Evolutionary conservation across 1,140 invertebrate species (phyloP).

Genomic region (Scaptomyza graminum): DNA sequence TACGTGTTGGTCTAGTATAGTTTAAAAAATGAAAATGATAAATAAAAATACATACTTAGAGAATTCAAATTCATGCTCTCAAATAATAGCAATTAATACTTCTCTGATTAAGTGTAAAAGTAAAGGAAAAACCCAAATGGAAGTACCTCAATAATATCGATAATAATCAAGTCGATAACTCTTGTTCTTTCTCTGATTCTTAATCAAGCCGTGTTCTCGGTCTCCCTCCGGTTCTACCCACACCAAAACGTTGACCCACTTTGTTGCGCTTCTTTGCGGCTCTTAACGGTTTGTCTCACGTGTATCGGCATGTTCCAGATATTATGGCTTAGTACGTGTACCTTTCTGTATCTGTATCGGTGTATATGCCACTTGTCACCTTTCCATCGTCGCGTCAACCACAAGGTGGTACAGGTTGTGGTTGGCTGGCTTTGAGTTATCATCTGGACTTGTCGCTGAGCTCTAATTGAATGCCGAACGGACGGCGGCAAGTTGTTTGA

Average conservation of each 20-base stretch:
- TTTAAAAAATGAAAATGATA: no score
- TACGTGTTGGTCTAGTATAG: no score
- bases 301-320: slow-evolving; percentile 9
- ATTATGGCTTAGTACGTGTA: background rate
- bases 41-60: no score
- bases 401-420: slow-evolving; percentile 58
- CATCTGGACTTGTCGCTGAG: slow-evolving; percentile 19
- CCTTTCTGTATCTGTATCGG: background rate
- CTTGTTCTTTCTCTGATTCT: background rate
- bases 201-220: background rate
- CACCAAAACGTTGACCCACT: slow-evolving; percentile 8
- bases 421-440: slow-evolving; percentile 30
- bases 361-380: slow-evolving; percentile 21
- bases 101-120: no score
- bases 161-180: no score
- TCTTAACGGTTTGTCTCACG: slow-evolving; percentile 22
- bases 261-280: slow-evolving; percentile 20
- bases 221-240: background rate
- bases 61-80: no score
- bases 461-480: slow-evolving; percentile 23
- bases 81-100: no score
- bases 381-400: slow-evolving; percentile 24
- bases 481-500: slow-evolving; percentile 24
- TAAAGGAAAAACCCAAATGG: no score
- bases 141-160: background rate